Conservation (phyloP, 2,797 vertebrate species). For the Crocodylus rhombifer region DNA sequence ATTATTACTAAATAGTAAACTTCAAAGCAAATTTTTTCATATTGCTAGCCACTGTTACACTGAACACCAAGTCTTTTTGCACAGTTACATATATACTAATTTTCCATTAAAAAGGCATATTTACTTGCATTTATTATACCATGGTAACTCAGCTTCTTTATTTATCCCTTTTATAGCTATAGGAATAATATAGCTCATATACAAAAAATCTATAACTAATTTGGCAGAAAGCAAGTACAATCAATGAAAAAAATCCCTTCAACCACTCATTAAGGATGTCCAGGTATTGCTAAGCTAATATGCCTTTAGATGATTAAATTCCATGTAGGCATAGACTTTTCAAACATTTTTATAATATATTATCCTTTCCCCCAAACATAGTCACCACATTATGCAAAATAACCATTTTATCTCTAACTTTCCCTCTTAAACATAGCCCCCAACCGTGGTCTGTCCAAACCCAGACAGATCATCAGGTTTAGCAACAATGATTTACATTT, state of each 20-base stretch:
- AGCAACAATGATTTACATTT: too few species aligned
- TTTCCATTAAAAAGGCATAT: background rate
- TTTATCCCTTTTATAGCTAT: background rate
- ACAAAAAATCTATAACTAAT: background rate
- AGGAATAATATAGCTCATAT: background rate
- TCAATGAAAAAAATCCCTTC: background rate
- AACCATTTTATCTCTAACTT: too few species aligned
- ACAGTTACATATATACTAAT: background rate
- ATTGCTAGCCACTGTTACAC: background rate
- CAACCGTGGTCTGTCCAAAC: too few species aligned
- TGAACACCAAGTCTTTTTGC: background rate
- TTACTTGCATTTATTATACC: background rate
- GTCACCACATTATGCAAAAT: too few species aligned
- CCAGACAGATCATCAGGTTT: too few species aligned
- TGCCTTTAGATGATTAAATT: background rate
- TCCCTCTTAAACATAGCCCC: too few species aligned
- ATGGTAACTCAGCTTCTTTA: background rate
- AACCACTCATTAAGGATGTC: background rate
- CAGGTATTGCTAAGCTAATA: background rate
- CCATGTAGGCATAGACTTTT: too few species aligned
- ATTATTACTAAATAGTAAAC: background rate
- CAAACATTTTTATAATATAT: too few species aligned
- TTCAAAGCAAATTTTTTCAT: background rate
- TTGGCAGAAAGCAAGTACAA: background rate
- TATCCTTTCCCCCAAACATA: too few species aligned